Conservation (phyloP, 2,888 invertebrate genomes). For the Nymphalis urticae region DNA sequence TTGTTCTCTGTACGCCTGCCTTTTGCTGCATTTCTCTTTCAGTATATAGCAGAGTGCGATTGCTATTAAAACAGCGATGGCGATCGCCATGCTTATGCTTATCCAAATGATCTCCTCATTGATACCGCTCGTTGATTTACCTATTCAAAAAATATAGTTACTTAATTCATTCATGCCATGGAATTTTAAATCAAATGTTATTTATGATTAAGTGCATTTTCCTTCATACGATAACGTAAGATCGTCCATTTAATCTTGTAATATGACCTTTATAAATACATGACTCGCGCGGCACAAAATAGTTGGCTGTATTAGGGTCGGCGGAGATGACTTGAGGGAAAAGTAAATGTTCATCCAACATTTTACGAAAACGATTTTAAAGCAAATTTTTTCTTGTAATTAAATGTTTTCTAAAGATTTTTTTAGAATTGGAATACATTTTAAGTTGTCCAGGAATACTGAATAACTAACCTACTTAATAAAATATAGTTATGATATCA, state of each 20-base stretch:
- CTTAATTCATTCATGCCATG: too few relatives aligned
- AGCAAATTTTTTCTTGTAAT: background rate
- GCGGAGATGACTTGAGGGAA: conserved; percentile 7
- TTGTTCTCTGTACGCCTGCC: conserved; percentile 86
- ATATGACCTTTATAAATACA: conserved; percentile 9
- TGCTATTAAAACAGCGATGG: conserved; percentile 89
- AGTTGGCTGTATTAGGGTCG: conserved; percentile 5
- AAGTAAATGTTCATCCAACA: conserved; percentile 5
- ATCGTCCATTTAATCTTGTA: conserved; percentile 10
- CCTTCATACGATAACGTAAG: background rate
- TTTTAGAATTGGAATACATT: too few relatives aligned
- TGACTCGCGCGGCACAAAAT: background rate
- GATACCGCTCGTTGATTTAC: conserved; percentile 90
- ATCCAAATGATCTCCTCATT: conserved; percentile 95
- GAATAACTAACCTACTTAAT: too few relatives aligned
- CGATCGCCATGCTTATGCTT: conserved; percentile 92
- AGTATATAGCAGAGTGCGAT: conserved; percentile 91
- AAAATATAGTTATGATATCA: too few relatives aligned
- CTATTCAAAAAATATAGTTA: conserved; percentile 68
- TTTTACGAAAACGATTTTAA: conserved; percentile 7
- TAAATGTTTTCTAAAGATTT: too few relatives aligned
- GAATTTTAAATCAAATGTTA: too few relatives aligned
- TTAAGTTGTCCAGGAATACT: too few relatives aligned
- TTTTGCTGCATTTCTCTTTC: conserved; percentile 89
- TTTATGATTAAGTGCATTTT: background rate